Percentiles rank a stretch among this genome's conserved stretches.
Evolutionary conservation across 2,888 invertebrate species (phyloP).

Genomic region (Caenorhabditis japonica): DNA sequence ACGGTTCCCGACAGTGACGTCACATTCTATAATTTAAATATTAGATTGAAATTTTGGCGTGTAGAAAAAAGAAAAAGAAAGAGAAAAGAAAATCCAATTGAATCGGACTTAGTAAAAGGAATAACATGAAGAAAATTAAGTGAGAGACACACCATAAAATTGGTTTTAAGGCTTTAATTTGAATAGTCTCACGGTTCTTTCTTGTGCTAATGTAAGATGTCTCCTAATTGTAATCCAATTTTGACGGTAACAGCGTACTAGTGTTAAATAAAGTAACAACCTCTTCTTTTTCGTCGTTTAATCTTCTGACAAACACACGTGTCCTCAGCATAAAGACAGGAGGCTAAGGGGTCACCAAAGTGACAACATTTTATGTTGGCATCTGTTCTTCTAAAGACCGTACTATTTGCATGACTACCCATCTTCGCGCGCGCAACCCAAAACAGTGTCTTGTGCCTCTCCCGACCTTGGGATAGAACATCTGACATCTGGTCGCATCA

Average conservation of each 20-base stretch:
- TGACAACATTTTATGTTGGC: slow-evolving; percentile 37
- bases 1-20: slow-evolving; percentile 9
- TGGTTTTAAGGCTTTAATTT: slow-evolving; percentile 18
- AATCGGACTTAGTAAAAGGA: too few relatives aligned
- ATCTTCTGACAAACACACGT: slow-evolving; percentile 21
- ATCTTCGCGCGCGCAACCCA: slow-evolving; percentile 24
- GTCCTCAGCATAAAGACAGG: background rate
- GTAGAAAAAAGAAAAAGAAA: background rate
- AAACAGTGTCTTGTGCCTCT: slow-evolving; percentile 4
- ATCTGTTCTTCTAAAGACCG: slow-evolving; percentile 39
- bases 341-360: slow-evolving; percentile 36
- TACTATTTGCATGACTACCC: slow-evolving; percentile 29
- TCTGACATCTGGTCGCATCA: slow-evolving; percentile 46
- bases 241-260: background rate
- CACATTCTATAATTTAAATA: slow-evolving; percentile 30
- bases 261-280: background rate
- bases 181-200: slow-evolving; percentile 1
- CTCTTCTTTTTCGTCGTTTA: slow-evolving; percentile 2
- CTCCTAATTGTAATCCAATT: too few relatives aligned
- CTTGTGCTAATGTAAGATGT: too few relatives aligned
- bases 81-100: background rate
- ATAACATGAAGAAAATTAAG: too few relatives aligned
- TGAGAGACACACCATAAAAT: too few relatives aligned
- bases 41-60: slow-evolving; percentile 3
- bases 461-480: slow-evolving; percentile 39